Evolutionary conservation across 1,140 invertebrate species (phyloP).

Genomic region (Drosophila tsacasi): DNA sequence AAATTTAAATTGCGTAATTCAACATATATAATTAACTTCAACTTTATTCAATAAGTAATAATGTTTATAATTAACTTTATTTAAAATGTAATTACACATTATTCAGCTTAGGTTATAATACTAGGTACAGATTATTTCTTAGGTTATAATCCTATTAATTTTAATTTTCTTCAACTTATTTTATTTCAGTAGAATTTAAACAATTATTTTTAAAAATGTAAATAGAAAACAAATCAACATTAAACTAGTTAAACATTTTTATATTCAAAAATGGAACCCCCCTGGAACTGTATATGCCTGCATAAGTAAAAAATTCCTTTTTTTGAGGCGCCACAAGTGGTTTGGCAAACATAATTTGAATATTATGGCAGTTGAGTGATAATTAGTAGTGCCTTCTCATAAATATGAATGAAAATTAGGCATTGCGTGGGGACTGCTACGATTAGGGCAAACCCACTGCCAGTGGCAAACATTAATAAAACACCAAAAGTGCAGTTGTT

Average conservation of each 20-base stretch:
- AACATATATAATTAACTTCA: no score
- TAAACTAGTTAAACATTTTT: background rate
- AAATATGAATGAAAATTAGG: constrained; percentile 21
- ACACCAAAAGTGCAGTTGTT: constrained; percentile 24
- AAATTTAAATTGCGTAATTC: no score
- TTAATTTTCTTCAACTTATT: background rate
- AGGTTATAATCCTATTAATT: no score
- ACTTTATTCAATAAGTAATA: background rate
- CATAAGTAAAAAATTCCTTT: background rate
- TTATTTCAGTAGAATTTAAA: background rate
- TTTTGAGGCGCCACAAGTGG: constrained; percentile 5
- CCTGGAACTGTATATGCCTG: background rate
- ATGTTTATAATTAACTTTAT: background rate
- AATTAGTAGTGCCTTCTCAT: constrained; percentile 20
- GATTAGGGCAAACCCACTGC: constrained; percentile 11
- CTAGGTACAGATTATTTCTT: background rate
- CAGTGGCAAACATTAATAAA: constrained; percentile 28
- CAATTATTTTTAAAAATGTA: background rate
- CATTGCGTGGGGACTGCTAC: constrained; percentile 8
- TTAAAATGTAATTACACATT: background rate
- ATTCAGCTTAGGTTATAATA: background rate
- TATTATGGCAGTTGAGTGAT: constrained; percentile 12
- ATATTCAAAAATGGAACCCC: background rate
- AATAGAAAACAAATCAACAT: background rate
- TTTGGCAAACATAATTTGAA: constrained; percentile 9